A percentile compares a stretch with the other conserved stretches of the same genome.
These are phyloP conservation scores for Clytia hemisphaerica DNA, from an alignment of 30 jellyfish, hydroid and myxozoan species.

Conservation along the genomic window DNA sequence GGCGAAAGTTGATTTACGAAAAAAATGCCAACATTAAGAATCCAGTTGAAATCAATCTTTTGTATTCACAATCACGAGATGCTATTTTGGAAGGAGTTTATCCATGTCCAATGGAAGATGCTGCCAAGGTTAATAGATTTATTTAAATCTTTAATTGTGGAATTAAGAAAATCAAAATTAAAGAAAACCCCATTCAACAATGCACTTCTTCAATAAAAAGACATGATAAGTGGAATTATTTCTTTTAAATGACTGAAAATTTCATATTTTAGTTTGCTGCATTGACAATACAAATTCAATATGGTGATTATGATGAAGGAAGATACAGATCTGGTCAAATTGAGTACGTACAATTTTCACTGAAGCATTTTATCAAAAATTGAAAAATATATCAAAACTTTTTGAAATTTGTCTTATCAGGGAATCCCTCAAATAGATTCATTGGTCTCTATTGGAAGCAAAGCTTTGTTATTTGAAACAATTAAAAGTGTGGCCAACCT, in stretches of 20 bases:
- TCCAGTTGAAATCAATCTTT: slow-evolving; percentile 84
- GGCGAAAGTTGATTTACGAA: slow-evolving; percentile 82
- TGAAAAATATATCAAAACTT: too few species aligned
- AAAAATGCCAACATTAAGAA: slow-evolving; percentile 78
- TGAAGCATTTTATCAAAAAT: neutral
- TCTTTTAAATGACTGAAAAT: too few species aligned
- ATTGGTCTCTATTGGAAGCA: too few species aligned
- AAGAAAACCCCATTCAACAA: too few species aligned
- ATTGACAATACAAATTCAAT: slow-evolving; percentile 64
- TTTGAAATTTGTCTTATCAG: too few species aligned
- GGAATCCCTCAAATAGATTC: too few species aligned
- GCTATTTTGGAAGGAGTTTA: slow-evolving; percentile 68
- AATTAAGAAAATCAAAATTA: too few species aligned
- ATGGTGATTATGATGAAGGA: slow-evolving; percentile 85
- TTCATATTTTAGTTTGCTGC: slow-evolving; percentile 70
- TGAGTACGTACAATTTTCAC: slow-evolving; percentile 39
- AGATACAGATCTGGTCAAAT: slow-evolving; percentile 67
- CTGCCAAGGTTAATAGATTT: slow-evolving; percentile 38
- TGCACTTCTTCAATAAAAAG: too few species aligned
- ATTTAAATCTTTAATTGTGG: neutral
- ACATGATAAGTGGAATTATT: too few species aligned
- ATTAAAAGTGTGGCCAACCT: too few species aligned
- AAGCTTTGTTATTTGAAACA: too few species aligned
- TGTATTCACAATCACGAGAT: slow-evolving; percentile 75
- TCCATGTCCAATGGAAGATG: slow-evolving; percentile 78